phyloP scores from a whole-genome alignment of 2,888 invertebrate genomes.

The Drosophila kanekoi region DNA sequence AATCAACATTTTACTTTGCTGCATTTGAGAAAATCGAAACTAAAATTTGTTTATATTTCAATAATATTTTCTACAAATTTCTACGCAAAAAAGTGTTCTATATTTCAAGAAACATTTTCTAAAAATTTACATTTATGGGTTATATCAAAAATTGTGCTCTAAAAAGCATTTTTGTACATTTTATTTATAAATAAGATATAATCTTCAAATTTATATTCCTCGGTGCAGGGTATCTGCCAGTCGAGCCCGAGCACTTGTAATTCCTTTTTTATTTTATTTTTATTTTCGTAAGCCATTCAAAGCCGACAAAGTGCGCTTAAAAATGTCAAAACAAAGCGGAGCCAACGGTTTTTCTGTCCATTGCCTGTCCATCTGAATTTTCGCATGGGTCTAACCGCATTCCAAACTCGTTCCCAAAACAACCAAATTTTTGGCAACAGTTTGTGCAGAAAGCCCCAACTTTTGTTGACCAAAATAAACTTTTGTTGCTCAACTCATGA shows the following conservation, averaged over 20 bases:
- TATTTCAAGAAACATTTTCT: no score
- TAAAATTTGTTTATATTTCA: no score
- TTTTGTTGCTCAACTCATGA: slow-evolving; percentile 30
- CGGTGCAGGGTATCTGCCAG: neutral
- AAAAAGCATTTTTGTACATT: no score
- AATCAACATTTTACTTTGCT: no score
- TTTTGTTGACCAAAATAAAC: slow-evolving; percentile 20
- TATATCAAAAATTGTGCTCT: no score
- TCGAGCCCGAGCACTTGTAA: neutral
- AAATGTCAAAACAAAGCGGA: slow-evolving; percentile 69
- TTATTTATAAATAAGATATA: no score
- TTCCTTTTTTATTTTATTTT: neutral
- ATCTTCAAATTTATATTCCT: no score
- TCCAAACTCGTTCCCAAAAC: slow-evolving; percentile 27
- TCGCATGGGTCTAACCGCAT: slow-evolving; percentile 41
- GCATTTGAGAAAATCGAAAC: no score
- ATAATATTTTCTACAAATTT: no score
- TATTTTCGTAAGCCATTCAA: slow-evolving; percentile 49
- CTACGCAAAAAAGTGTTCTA: no score
- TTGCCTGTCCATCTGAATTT: slow-evolving; percentile 41
- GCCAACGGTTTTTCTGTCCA: slow-evolving; percentile 17
- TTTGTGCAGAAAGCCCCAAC: slow-evolving; percentile 3
- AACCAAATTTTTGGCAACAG: slow-evolving; percentile 33
- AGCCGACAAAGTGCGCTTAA: slow-evolving; percentile 77
- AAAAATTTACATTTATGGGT: no score